These are phyloP conservation scores for Coenonympha glycerion DNA, from an alignment of 2,888 invertebrate genomes.

Conservation along the genomic window DNA sequence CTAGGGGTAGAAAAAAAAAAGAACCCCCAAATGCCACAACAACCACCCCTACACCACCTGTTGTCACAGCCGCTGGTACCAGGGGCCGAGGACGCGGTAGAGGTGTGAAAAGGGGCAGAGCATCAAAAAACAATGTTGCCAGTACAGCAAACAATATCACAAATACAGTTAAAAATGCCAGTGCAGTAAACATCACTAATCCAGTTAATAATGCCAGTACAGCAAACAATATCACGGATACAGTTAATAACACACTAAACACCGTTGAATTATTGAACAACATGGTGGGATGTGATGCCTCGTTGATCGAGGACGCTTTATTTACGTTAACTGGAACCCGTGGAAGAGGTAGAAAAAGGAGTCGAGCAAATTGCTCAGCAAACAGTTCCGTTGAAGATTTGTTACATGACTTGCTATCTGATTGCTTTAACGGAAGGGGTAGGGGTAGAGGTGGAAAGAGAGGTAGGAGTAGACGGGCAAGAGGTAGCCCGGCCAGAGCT, in stretches of 20 bases:
- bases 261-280: background rate
- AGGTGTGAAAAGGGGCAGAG: background rate
- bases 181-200: no score
- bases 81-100: background rate
- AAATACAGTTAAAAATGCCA: background rate
- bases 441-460: background rate
- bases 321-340: background rate
- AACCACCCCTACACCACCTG: background rate
- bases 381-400: background rate
- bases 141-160: no score
- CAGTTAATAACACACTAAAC: background rate
- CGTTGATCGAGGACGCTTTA: background rate
- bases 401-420: background rate
- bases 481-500: no score
- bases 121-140: background rate
- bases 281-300: no score
- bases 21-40: background rate
- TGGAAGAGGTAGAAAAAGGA: conserved; percentile 3
- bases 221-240: no score
- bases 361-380: background rate
- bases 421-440: background rate
- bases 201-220: background rate
- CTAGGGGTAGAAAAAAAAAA: background rate
- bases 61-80: background rate
- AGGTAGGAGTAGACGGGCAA: conserved; percentile 20